Conservation (phyloP, 1,140 invertebrate genomes). For the Drosophila sucinea region DNA sequence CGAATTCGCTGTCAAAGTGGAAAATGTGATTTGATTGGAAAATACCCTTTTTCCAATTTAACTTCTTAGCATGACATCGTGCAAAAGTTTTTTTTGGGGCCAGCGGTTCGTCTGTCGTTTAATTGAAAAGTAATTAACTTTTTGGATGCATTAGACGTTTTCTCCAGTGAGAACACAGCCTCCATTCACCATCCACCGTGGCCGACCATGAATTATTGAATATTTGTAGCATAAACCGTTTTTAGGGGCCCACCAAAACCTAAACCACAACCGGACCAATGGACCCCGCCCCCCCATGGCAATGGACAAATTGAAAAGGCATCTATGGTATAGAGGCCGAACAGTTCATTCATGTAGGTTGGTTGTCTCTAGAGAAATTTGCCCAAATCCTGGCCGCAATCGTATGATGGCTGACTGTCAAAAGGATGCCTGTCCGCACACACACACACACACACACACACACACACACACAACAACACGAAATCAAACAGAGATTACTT, state of each 20-base stretch:
- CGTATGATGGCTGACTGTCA: slow-evolving; percentile 50
- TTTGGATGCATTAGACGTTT: slow-evolving; percentile 46
- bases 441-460: not conserved
- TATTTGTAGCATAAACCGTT: slow-evolving; percentile 36
- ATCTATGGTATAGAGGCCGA: slow-evolving; percentile 19
- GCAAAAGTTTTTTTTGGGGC: slow-evolving; percentile 7
- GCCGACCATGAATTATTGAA: slow-evolving; percentile 53
- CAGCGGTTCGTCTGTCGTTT: slow-evolving; percentile 32
- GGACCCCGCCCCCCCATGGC: not conserved
- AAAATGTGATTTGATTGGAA: not conserved
- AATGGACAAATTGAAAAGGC: slow-evolving; percentile 59
- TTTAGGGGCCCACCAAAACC: slow-evolving; percentile 36
- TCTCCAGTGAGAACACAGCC: not conserved
- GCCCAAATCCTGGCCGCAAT: slow-evolving; percentile 51
- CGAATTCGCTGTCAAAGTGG: not conserved
- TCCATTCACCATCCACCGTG: not conserved
- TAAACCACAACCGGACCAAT: slow-evolving; percentile 42
- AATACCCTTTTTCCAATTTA: slow-evolving; percentile 8
- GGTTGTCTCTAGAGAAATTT: slow-evolving; percentile 69
- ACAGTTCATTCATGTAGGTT: slow-evolving; percentile 7
- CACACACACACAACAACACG: not conserved
- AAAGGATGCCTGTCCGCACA: slow-evolving; percentile 31
- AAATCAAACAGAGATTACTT: slow-evolving; percentile 49
- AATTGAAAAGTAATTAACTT: slow-evolving; percentile 80
- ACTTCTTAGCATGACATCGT: not conserved